Conservation (phyloP, 2,888 invertebrate genomes). For the Apamea sordens region DNA sequence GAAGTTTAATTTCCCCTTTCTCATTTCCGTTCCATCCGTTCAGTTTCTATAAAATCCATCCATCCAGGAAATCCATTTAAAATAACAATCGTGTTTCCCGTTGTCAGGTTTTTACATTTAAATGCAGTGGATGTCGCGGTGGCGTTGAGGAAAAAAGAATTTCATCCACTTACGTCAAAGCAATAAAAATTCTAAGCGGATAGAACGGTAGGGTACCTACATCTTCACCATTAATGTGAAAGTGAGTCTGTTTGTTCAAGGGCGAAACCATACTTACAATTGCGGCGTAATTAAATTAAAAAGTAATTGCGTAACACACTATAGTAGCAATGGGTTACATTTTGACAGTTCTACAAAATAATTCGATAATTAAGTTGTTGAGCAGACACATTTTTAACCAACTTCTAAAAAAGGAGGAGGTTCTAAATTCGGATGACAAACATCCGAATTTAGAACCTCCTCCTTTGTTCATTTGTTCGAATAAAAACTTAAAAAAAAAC, state of each 20-base stretch:
- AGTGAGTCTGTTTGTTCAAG: conserved; percentile 20
- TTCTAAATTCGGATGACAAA: too few species aligned
- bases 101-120: conserved; percentile 50
- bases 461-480: too few species aligned
- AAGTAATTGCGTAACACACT: too few species aligned
- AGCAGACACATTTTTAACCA: too few species aligned
- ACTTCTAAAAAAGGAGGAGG: too few species aligned
- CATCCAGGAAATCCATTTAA: conserved; percentile 45
- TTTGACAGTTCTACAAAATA: too few species aligned
- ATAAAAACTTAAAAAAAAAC: too few species aligned
- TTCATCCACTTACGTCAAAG: conserved; percentile 39
- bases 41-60: conserved; percentile 17
- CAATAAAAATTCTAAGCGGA: conserved; percentile 40
- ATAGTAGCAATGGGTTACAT: too few species aligned
- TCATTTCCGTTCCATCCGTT: neutral
- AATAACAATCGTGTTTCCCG: conserved; percentile 49
- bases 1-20: neutral
- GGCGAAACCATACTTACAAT: neutral
- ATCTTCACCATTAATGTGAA: conserved; percentile 25
- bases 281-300: too few species aligned
- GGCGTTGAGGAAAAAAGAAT: conserved; percentile 43
- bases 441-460: too few species aligned
- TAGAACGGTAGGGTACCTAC: conserved; percentile 8
- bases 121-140: conserved; percentile 46
- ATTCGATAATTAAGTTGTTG: too few species aligned